Evolutionary conservation across 2,797 vertebrate species (phyloP), one percentile per base, ranked within the genome.

Genomic region (Sardinella longiceps): DNA sequence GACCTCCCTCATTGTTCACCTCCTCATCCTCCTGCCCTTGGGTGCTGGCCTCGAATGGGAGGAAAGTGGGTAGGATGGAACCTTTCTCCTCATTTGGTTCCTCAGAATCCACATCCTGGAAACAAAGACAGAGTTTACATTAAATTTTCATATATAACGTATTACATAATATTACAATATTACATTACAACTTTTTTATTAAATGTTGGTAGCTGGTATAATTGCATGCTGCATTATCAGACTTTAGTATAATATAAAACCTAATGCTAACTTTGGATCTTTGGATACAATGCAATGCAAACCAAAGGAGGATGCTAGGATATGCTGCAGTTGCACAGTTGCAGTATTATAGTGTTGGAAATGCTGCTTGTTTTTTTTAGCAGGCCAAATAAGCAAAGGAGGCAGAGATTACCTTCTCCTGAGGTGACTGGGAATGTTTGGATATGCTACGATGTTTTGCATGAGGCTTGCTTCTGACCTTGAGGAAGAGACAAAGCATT

Each of bases 381-480:
- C n/a, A n/a, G 5, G 14, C 14, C 70, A 39, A 23, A 77, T 23
- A 58, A 20, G n/a, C 25, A 28, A 23, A 81, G n/a, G 12, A 58
- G 33, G n/a, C 46, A 10, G n/a, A 46, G 11, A 83, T n/a, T 91
- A 95, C 94, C 94, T 92, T 93, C 84, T 93, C 91, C 86, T 92
- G 88, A 85, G 87, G 82, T 83, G 53, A 85, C 37, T 90, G 88
- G 48, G 88, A 89, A 63, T 86, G 84, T 86, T 91, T 93, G 5
- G 85, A 89, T 46, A 87, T 84, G 85, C 88, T 88, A 81, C 89
- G 89, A 46, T 92, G 92, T 89, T 93, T 94, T 89, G 87, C 91
- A 88, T 91, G 92, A 83, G 90, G 90, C 87, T 93, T 94, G 81
- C 93, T 89, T 86, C 92, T 92, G 30, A 93, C 93, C 95, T 96